Percentiles rank a stretch among this genome's conserved stretches.
These are phyloP conservation scores for Halictus ligatus DNA, from an alignment of 2,888 invertebrate species.

Conservation along the genomic window DNA sequence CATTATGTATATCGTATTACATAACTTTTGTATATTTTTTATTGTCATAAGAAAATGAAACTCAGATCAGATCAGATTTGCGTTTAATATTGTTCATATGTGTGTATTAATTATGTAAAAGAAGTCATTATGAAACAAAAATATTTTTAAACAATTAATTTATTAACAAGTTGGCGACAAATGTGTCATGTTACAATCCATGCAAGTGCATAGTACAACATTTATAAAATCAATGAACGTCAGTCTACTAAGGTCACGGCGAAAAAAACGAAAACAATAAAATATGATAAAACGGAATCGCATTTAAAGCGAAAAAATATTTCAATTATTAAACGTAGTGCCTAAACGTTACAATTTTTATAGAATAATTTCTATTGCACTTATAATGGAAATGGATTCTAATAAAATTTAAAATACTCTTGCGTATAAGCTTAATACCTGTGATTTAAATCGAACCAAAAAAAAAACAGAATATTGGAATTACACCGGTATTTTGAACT, in stretches of 20 bases:
- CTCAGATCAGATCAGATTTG: background rate
- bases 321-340: background rate
- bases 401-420: background rate
- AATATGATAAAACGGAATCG: slow-evolving; percentile 4
- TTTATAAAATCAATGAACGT: slow-evolving; percentile 47
- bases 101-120: background rate
- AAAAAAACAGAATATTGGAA: background rate
- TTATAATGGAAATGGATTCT: background rate
- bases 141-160: background rate
- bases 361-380: background rate
- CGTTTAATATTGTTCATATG: background rate
- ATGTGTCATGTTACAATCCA: background rate
- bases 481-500: background rate
- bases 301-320: slow-evolving; percentile 5
- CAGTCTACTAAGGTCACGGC: slow-evolving; percentile 35
- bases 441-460: background rate
- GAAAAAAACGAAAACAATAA: slow-evolving; percentile 41
- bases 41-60: background rate
- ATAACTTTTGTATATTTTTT: background rate
- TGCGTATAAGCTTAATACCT: background rate
- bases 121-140: background rate
- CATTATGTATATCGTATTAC: background rate
- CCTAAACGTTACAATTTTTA: background rate
- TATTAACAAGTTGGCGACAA: background rate
- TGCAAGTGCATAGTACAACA: slow-evolving; percentile 18